phyloP scores from a whole-genome alignment of 2,797 vertebrate species.

The Podarcis lilfordi region DNA sequence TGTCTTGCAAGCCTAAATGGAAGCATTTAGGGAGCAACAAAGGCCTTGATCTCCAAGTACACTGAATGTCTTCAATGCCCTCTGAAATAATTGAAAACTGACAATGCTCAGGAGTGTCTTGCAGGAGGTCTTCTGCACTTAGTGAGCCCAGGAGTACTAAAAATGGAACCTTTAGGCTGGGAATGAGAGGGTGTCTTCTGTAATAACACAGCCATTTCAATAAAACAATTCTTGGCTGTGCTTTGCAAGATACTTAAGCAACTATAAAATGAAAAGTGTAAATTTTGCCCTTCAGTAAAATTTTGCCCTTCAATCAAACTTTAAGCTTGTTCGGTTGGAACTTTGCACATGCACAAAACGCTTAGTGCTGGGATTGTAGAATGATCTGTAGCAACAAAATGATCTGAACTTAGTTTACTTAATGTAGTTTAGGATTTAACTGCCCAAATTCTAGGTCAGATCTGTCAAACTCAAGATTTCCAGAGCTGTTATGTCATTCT shows the following conservation, averaged over 20 bases:
- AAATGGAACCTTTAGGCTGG: not conserved
- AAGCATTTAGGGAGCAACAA: conserved; percentile 38
- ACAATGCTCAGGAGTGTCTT: not conserved
- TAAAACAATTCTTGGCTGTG: not conserved
- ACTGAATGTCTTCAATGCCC: conserved; percentile 25
- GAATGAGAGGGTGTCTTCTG: not conserved
- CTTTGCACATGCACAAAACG: not conserved
- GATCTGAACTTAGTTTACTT: not conserved
- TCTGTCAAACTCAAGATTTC: conserved; percentile 6
- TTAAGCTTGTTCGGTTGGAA: not conserved
- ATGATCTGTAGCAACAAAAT: not conserved
- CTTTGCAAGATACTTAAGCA: conserved; percentile 15
- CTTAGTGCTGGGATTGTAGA: too few species aligned
- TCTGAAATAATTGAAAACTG: conserved; percentile 20
- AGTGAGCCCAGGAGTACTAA: not conserved
- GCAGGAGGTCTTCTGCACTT: not conserved
- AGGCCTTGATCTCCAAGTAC: conserved; percentile 29
- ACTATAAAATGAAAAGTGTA: not conserved
- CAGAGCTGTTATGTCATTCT: conserved; percentile 5
- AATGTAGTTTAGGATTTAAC: not conserved
- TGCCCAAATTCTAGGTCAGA: not conserved
- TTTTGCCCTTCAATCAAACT: not conserved
- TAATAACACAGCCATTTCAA: conserved; percentile 8
- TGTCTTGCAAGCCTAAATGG: conserved; percentile 30
- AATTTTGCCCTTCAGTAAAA: not conserved